Percentiles rank a stretch among this genome's conserved stretches.
These are phyloP conservation scores for Stenichneumon culpator DNA, from an alignment of 2,888 invertebrate genomes.

Conservation along the genomic window DNA sequence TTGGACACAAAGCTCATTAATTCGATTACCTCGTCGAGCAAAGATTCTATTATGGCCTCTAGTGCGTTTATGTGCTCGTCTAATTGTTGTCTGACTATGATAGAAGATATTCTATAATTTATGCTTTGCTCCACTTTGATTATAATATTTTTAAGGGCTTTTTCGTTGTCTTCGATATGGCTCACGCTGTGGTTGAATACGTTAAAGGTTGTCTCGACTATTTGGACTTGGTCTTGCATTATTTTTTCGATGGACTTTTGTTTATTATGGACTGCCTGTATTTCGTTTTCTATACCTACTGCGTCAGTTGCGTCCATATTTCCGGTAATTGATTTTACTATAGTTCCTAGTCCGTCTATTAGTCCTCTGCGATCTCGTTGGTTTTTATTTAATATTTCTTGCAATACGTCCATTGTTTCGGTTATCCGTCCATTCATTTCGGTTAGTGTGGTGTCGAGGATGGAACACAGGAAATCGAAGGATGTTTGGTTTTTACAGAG, in stretches of 20 bases:
- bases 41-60: no score
- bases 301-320: no score
- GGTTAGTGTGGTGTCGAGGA: neutral
- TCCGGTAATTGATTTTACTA: neutral
- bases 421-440: neutral
- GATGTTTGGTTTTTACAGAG: neutral
- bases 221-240: neutral
- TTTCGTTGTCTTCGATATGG: neutral
- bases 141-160: neutral
- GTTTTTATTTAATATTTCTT: neutral
- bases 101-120: neutral
- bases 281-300: neutral
- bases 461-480: neutral
- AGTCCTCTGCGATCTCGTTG: no score
- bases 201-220: neutral
- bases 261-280: neutral
- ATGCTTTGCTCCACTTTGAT: neutral
- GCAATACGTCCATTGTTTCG: neutral
- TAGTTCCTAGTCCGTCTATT: neutral
- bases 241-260: neutral
- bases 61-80: neutral
- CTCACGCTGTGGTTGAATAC: neutral
- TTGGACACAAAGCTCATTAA: neutral
- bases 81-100: neutral
- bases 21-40: neutral